These are phyloP conservation scores for Fragum whitleyi DNA, from an alignment of 2,888 invertebrate species.

Conservation along the genomic window DNA sequence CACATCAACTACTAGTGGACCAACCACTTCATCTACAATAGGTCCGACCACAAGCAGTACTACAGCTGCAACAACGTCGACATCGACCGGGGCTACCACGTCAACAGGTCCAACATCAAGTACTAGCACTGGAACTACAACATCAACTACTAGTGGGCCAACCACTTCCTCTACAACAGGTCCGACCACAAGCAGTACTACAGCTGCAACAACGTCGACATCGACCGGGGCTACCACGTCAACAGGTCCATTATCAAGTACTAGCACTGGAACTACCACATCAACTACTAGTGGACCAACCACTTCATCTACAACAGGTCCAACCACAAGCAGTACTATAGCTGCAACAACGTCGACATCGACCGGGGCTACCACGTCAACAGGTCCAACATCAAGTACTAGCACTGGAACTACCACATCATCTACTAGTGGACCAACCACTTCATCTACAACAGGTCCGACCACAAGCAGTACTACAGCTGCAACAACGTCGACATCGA, in stretches of 20 bases:
- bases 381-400: neutral
- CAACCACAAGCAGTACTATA: neutral
- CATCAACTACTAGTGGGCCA: constrained; percentile 1
- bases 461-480: constrained; percentile 7
- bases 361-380: neutral
- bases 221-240: neutral
- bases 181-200: neutral
- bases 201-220: neutral
- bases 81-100: neutral
- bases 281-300: constrained; percentile 2
- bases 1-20: constrained; percentile 1
- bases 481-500: constrained; percentile 1
- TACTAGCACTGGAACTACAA: neutral
- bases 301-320: neutral
- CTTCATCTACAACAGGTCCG: constrained; percentile 1
- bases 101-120: neutral
- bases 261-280: neutral
- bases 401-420: neutral
- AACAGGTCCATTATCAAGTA: neutral
- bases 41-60: neutral
- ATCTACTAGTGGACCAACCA: constrained; percentile 1
- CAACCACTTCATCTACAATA: neutral
- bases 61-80: neutral
- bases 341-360: constrained; percentile 2
- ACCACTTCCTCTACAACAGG: neutral